A percentile compares a stretch with the other conserved stretches of the same genome.
These are phyloP conservation scores for Salvelinus fontinalis DNA, from an alignment of 2,113 vertebrate species.

Conservation along the genomic window DNA sequence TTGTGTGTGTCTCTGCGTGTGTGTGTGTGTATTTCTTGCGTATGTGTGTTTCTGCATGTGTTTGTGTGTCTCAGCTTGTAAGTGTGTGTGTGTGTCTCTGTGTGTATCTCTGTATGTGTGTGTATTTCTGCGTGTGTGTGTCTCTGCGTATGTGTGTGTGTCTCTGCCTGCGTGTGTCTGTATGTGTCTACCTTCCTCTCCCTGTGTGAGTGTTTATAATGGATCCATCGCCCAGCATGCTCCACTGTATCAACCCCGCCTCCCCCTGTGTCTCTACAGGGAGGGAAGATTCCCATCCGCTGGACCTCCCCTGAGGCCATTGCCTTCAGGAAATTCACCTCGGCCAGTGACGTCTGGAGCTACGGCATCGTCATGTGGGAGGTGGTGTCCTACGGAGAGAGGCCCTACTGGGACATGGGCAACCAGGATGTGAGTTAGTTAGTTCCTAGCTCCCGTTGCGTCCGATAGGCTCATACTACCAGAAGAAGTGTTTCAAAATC, in stretches of 20 bases:
- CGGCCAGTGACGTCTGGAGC: slow-evolving; percentile 79
- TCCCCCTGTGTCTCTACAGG: slow-evolving; percentile 49
- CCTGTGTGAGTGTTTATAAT: slow-evolving; percentile 12
- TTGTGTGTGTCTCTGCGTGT: too few relatives aligned
- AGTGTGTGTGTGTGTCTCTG: too few relatives aligned
- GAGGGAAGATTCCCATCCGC: slow-evolving; percentile 80
- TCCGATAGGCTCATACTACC: background rate
- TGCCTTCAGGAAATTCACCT: slow-evolving; percentile 80
- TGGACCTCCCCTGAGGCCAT: slow-evolving; percentile 81
- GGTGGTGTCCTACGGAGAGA: slow-evolving; percentile 80
- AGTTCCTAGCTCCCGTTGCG: background rate
- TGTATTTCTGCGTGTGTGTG: slow-evolving; percentile 30
- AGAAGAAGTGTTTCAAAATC: background rate
- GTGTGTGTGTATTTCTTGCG: too few relatives aligned
- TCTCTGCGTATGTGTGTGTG: slow-evolving; percentile 13
- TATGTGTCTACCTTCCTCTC: background rate
- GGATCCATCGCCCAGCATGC: slow-evolving; percentile 17
- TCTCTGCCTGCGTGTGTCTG: background rate
- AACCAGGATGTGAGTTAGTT: slow-evolving; percentile 76
- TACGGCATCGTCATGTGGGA: slow-evolving; percentile 83
- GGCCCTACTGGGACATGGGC: slow-evolving; percentile 83
- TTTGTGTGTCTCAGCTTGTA: too few relatives aligned
- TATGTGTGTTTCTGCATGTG: too few relatives aligned
- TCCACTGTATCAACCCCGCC: slow-evolving; percentile 19
- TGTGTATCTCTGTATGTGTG: slow-evolving; percentile 39